Evolutionary conservation across 2,888 invertebrate genomes (phyloP), one percentile per base, ranked within the genome.

Genomic region (Hirtodrosophila cameraria): DNA sequence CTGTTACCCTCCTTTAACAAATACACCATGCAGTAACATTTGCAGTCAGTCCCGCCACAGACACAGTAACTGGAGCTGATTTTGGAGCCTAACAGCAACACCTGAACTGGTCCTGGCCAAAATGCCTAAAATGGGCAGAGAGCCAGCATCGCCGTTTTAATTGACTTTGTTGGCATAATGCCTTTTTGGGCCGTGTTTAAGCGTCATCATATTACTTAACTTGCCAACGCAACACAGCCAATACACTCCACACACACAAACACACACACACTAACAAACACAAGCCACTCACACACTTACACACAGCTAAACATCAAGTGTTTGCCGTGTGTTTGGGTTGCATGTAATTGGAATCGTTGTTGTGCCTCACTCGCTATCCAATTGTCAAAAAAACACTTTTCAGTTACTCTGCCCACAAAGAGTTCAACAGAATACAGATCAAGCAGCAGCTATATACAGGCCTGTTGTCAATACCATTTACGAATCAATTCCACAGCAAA

Each of bases 121-220:
- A 23, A 7, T 6, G 23, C 23, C 18, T n/a, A n/a, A 15, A 28
- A 16, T 13, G 25, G 52, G 31, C 43, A 11, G 25, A 3, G 28
- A 13, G 12, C 39, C 35, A 28, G 7, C 45, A 39, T 12, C 31
- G 60, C 42, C 39, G 58, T 41, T 74, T 80, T 87, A 83, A 83
- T 83, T 83, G 83, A 83, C 87, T 87, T 87, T 71, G 64, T 59
- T 58, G 54, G 52, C 82, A 70, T 75, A 79, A 82, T 86, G 68
- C 76, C 55, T 63, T 86, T 85, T 79, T 69, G 75, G 75, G 75
- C 85, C 83, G 68, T 75, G 85, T 64, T 73, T 71, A 73, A 78
- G 87, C 80, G 66, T 73, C 85, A 73, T 85, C 73, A 78, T 82
- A 87, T 82, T 87, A 82, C 79, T 82, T 73, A 78, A 85, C 82